phyloP scores from a whole-genome alignment of 2,888 invertebrate species.

The Thera britannica region DNA sequence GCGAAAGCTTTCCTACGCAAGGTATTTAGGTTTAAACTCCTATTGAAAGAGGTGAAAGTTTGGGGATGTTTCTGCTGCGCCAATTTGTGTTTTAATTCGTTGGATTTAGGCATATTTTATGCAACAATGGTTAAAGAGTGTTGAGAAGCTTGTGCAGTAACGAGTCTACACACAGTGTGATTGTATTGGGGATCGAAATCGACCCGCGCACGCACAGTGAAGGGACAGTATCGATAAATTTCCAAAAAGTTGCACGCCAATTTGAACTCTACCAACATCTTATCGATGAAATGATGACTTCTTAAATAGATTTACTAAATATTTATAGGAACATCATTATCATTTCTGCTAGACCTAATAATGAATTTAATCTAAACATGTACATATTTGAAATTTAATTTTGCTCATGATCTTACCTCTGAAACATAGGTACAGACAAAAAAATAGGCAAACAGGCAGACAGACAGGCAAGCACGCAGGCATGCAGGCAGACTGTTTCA shows the following conservation, averaged over 20 bases:
- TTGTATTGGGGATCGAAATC: conserved; percentile 81
- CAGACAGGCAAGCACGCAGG: too few species aligned
- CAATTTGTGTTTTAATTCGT: conserved; percentile 53
- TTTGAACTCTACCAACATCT: conserved; percentile 47
- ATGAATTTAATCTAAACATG: too few species aligned
- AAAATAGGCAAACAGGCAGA: too few species aligned
- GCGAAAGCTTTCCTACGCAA: conserved; percentile 83
- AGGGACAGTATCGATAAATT: conserved; percentile 56
- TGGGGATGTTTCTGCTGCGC: conserved; percentile 53
- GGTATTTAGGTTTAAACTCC: conserved; percentile 84
- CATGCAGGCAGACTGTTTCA: too few species aligned
- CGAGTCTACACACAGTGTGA: conserved; percentile 81
- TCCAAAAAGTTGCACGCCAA: conserved; percentile 42
- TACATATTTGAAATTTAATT: too few species aligned
- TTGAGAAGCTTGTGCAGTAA: conserved; percentile 80
- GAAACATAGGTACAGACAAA: too few species aligned
- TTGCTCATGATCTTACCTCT: too few species aligned
- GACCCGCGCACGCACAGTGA: conserved; percentile 63
- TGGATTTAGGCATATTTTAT: conserved; percentile 54
- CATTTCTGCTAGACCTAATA: too few species aligned
- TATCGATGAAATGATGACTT: neutral
- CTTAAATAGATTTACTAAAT: neutral
- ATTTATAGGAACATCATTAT: too few species aligned
- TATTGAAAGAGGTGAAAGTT: conserved; percentile 85
- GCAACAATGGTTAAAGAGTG: conserved; percentile 52